phyloP scores from a whole-genome alignment of 2,888 invertebrate species.

The Nemotelus nigrinus region DNA sequence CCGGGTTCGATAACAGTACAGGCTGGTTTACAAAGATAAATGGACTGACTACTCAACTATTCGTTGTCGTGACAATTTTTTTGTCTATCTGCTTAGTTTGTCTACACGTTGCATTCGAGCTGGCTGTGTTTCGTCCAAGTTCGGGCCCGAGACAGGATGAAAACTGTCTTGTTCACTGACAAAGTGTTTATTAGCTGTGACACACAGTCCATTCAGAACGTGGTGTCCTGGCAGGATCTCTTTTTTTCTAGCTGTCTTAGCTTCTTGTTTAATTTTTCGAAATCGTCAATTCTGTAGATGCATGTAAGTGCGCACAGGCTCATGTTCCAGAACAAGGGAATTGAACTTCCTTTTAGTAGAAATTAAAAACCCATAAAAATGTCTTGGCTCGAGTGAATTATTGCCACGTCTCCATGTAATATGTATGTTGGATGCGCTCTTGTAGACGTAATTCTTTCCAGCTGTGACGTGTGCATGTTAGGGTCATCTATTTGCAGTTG shows the following conservation, averaged over 20 bases:
- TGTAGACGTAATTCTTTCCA: constrained; percentile 47
- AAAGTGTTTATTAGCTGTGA: constrained; percentile 51
- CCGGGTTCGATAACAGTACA: constrained; percentile 33
- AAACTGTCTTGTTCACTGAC: constrained; percentile 42
- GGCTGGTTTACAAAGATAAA: constrained; percentile 40
- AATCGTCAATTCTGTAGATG: constrained; percentile 4
- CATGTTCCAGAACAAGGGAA: neutral
- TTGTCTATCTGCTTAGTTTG: neutral
- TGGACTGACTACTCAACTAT: constrained; percentile 26
- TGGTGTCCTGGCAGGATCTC: neutral
- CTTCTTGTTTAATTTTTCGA: constrained; percentile 29
- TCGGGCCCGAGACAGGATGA: constrained; percentile 17
- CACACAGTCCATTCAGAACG: constrained; percentile 23
- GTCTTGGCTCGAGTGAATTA: constrained; percentile 48
- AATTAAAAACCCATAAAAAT: constrained; percentile 51
- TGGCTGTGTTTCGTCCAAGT: neutral
- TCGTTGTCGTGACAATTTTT: constrained; percentile 25
- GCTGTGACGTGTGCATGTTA: constrained; percentile 31
- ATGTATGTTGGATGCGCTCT: constrained; percentile 15
- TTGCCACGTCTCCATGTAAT: constrained; percentile 36
- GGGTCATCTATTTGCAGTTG: constrained; percentile 1
- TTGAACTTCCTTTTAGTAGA: constrained; percentile 47
- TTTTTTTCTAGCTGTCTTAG: constrained; percentile 3
- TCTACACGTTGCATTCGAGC: neutral
- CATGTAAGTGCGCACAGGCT: neutral